Percentiles rank a stretch among this genome's conserved stretches.
Evolutionary conservation across 2,888 invertebrate genomes (phyloP).

Genomic region (Bimastos eiseni): DNA sequence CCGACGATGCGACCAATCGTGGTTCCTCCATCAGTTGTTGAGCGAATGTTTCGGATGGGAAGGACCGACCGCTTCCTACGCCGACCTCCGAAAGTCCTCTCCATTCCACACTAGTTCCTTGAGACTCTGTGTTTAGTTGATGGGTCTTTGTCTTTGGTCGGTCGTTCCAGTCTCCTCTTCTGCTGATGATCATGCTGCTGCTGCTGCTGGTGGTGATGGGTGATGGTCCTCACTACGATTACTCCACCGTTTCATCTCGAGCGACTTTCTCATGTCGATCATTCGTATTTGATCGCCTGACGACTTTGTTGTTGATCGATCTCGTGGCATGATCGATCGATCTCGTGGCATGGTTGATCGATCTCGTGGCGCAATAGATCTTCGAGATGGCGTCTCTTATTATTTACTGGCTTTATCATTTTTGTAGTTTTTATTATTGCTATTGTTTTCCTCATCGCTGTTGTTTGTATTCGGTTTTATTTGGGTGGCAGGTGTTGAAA

Average conservation of each 20-base stretch:
- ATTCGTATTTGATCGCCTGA: neutral
- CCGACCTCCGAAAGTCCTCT: neutral
- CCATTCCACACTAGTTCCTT: neutral
- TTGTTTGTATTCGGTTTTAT: too few relatives aligned
- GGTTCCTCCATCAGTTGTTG: constrained; percentile 1
- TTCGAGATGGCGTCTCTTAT: neutral
- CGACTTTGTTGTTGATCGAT: neutral
- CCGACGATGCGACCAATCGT: neutral
- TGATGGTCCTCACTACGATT: neutral
- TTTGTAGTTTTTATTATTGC: neutral
- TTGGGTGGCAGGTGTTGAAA: too few relatives aligned
- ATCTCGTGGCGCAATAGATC: neutral
- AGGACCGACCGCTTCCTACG: neutral
- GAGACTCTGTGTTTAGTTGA: neutral
- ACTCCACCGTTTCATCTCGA: neutral
- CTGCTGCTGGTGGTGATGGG: constrained; percentile 18
- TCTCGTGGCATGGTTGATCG: too few relatives aligned
- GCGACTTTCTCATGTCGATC: neutral
- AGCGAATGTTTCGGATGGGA: neutral
- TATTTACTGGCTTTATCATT: neutral
- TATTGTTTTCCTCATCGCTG: neutral
- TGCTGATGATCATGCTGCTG: constrained; percentile 76
- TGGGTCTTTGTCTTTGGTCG: neutral
- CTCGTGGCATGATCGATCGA: too few relatives aligned
- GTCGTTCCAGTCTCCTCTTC: constrained; percentile 79